Evolutionary conservation across 2,888 invertebrate genomes (phyloP).

Genomic region (Chloroclystis v-ata): DNA sequence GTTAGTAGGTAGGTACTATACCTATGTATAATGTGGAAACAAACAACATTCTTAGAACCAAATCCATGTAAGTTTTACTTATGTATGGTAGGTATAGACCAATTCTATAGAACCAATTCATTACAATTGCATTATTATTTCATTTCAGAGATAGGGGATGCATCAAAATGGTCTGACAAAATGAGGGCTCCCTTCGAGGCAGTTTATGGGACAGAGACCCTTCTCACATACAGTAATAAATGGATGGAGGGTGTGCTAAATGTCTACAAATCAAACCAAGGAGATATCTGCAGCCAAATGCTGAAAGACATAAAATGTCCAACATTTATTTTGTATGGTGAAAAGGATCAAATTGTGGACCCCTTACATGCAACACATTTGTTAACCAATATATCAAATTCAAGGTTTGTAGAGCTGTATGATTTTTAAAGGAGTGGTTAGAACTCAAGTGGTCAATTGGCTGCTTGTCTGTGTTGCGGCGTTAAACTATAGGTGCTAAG

Average conservation of each 20-base stretch:
- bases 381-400: constrained; percentile 80
- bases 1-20: no score
- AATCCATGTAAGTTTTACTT: no score
- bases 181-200: constrained; percentile 85
- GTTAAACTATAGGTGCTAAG: no score
- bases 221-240: constrained; percentile 82
- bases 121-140: no score
- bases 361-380: constrained; percentile 85
- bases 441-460: no score
- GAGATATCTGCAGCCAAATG: constrained; percentile 84
- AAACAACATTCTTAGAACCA: no score
- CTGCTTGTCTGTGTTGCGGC: no score
- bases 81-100: no score
- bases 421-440: no score
- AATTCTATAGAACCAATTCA: no score
- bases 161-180: constrained; percentile 86
- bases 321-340: constrained; percentile 89
- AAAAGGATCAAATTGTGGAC: constrained; percentile 88
- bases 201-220: constrained; percentile 85
- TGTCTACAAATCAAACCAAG: constrained; percentile 79
- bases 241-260: constrained; percentile 83
- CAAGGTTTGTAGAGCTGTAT: constrained; percentile 73
- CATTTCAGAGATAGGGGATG: constrained; percentile 81
- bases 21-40: no score
- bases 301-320: constrained; percentile 83